Conservation (phyloP, 2,113 vertebrate species). For the Hypanus sabinus region DNA sequence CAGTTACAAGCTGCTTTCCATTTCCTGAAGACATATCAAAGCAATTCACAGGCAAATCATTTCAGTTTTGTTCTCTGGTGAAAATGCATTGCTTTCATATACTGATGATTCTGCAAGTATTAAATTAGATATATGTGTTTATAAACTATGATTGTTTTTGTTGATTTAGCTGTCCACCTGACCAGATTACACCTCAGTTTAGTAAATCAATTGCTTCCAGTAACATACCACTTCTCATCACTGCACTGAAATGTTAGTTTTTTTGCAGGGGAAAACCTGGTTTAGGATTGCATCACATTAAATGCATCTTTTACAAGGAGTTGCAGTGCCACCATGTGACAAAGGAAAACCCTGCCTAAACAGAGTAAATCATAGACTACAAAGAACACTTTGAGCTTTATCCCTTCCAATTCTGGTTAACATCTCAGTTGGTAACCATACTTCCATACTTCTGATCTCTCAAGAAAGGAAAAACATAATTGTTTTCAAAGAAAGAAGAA, state of each 20-base stretch:
- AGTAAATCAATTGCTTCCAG: neutral
- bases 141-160: neutral
- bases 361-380: neutral
- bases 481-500: neutral
- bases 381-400: neutral
- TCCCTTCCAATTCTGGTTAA: too few relatives aligned
- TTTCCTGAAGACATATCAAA: neutral
- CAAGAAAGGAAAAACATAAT: neutral
- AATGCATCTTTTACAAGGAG: neutral
- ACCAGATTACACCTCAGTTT: neutral
- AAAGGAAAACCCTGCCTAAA: neutral
- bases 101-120: neutral
- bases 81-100: neutral
- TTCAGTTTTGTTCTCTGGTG: neutral
- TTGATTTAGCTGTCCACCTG: neutral
- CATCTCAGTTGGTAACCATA: neutral
- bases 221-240: neutral
- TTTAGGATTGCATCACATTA: neutral
- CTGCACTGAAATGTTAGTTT: conserved; percentile 12
- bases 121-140: neutral
- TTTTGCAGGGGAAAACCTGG: neutral
- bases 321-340: conserved; percentile 24
- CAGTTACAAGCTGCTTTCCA: neutral
- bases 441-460: neutral
- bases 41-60: neutral